A percentile compares a stretch with the other conserved stretches of the same genome.
Conservation (phyloP, 2,113 vertebrate species). For the Pteronura brasiliensis region DNA sequence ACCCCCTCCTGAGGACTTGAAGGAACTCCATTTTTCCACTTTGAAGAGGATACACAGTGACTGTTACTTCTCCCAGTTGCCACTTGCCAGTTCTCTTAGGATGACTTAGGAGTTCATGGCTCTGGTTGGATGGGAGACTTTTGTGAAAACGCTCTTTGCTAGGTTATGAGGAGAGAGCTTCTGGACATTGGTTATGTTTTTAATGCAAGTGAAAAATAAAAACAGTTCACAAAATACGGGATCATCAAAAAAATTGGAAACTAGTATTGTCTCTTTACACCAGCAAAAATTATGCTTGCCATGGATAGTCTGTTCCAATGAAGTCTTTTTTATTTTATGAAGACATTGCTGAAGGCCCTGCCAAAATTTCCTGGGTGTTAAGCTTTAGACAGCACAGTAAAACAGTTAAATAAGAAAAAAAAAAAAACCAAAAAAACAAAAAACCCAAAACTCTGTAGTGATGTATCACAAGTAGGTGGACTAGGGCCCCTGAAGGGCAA, state of each 20-base stretch:
- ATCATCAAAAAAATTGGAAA: not conserved
- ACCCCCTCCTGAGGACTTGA: not conserved
- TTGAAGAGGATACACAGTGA: not conserved
- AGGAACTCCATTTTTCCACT: not conserved
- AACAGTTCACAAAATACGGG: not conserved
- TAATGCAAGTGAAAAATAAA: not conserved
- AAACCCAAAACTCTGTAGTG: rapidly evolving
- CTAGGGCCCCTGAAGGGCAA: not conserved
- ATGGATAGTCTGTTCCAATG: not conserved
- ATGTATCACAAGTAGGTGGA: not conserved
- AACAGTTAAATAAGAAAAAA: not conserved
- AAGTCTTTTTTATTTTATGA: conserved; percentile 28
- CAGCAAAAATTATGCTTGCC: not conserved
- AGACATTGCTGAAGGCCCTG: conserved; percentile 13
- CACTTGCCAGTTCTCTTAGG: not conserved
- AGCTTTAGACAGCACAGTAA: conserved; percentile 26
- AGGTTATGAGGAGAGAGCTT: not conserved
- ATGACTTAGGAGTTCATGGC: not conserved
- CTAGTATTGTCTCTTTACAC: not conserved
- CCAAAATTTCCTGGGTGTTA: not conserved
- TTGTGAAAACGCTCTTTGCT: not conserved
- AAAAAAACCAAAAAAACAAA: too few species aligned
- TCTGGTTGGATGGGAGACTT: not conserved
- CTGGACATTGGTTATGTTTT: not conserved
- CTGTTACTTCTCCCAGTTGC: not conserved